phyloP scores from a whole-genome alignment of 2,113 vertebrate species.

The mouse (Mus musculus) region GRCm39 chr9:60966001-60966500 shows the following conservation, averaged over 20 bases:
- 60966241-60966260: background rate
- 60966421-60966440: no score
- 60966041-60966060: background rate
- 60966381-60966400: conserved; percentile 24
- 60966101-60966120: background rate
- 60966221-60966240: background rate
- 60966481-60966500: no score
- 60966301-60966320: background rate
- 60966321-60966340: background rate
- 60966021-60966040: background rate
- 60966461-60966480: no score
- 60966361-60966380: background rate
- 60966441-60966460: no score
- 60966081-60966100: background rate
- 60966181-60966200: background rate
- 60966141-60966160: background rate
- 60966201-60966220: background rate
- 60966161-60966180: background rate
- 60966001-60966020: background rate
- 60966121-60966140: background rate
- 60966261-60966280: background rate
- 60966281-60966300: background rate
- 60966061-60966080: background rate
- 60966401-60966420: background rate
- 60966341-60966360: background rate